Evolutionary conservation across 2,113 vertebrate genomes (phyloP), one percentile per base, ranked within the genome.

Genomic region (Chamaea fasciata): DNA sequence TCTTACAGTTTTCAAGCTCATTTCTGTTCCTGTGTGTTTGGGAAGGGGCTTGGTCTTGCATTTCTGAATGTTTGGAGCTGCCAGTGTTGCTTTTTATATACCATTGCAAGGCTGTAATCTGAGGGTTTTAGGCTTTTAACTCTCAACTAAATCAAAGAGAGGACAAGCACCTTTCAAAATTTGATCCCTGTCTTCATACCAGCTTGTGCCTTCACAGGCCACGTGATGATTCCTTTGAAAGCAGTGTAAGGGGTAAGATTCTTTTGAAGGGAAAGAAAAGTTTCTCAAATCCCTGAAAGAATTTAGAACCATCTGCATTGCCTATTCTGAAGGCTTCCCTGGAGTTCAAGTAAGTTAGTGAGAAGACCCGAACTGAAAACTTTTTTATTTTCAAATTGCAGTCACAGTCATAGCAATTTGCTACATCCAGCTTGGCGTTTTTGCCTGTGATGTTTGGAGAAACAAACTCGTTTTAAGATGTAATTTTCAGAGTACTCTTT

Each of bases 381-480:
- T 76, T 91, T 91, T 89, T 95, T 83, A n/a, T 94, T 95, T 95
- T 77, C 3, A 7, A 92, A 73, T 83, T 83, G 50, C 69, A 75
- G 39, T 83, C 44, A 89, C 47, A 89, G 64, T 44, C 49, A 73
- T 30, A 79, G 78, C 50, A 83, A 55, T 91, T 92, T 92, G 50
- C 42, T 85, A 47, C 33, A 65, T 85, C 31, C 62, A 79, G 33
- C 47, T 85, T 80, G 68, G 35, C 90, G 37, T 77, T 90, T 95
- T 86, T 86, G 30, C 68, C 84, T 67, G 23, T 77, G 59, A 74
- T 90, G 39, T 65, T 59, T 79, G 75, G 16, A 83, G 67, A 90
- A 91, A 90, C 59, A 85, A 91, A 63, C 11, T 87, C 46, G 8
- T 85, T 82, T 59, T 63, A 77, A 80, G 35, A 37, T 88, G 47